phyloP scores from a whole-genome alignment of 2,797 vertebrate genomes.

The Gallinago stenura region DNA sequence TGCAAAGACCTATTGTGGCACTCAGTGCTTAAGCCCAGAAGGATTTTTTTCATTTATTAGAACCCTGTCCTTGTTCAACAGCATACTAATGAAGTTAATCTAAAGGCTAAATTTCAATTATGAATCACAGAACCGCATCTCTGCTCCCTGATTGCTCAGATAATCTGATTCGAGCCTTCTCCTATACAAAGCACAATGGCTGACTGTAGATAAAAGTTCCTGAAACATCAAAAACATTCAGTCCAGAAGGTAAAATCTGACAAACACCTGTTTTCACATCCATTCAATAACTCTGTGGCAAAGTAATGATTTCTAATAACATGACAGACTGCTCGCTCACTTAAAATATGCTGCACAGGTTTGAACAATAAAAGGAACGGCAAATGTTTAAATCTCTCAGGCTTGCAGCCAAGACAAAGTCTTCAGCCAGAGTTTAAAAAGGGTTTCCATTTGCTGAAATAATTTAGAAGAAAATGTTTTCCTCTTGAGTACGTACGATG shows the following conservation, averaged over 20 bases:
- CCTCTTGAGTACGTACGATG: neutral
- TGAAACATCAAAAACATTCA: conserved; percentile 44
- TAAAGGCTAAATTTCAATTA: conserved; percentile 78
- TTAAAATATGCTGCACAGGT: conserved; percentile 29
- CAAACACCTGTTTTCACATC: conserved; percentile 54
- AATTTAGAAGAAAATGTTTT: conserved; percentile 63
- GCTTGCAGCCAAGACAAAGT: conserved; percentile 72
- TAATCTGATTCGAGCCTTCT: conserved; percentile 40
- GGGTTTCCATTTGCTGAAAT: conserved; percentile 64
- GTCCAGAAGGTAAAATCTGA: conserved; percentile 43
- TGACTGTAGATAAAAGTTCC: conserved; percentile 43
- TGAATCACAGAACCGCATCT: conserved; percentile 71
- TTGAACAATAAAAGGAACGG: conserved; percentile 60
- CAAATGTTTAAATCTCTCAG: conserved; percentile 68
- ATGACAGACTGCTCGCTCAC: conserved; percentile 43
- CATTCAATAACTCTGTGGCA: conserved; percentile 44
- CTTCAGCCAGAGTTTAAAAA: conserved; percentile 54
- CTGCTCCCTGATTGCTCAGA: conserved; percentile 60
- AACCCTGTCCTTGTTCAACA: conserved; percentile 58
- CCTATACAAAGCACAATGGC: neutral
- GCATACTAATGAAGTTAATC: conserved; percentile 77
- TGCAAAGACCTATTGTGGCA: conserved; percentile 26
- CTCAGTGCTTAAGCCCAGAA: conserved; percentile 59
- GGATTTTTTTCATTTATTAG: conserved; percentile 77
- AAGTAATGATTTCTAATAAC: conserved; percentile 60